Evolutionary conservation across 2,888 invertebrate genomes (phyloP), one percentile per base, ranked within the genome.

Genomic region (Apamea anceps): DNA sequence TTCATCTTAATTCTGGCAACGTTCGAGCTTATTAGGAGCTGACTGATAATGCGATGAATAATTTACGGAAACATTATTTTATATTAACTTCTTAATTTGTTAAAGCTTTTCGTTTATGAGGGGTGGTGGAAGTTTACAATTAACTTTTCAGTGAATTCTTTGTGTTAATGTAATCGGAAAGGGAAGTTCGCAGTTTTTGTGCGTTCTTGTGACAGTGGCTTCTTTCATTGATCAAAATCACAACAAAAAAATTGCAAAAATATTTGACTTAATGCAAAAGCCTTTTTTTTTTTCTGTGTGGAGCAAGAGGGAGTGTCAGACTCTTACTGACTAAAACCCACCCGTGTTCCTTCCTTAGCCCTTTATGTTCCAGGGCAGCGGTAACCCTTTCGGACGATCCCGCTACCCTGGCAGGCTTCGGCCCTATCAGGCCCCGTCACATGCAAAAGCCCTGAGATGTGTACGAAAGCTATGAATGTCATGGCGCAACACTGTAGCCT

Each of bases 1-100:
- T 87, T 85, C 87, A 87, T 88, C 88, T 84, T 85, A 85, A 88
- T 87, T 88, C 87, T 84, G 81, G 82, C 81, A 84, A 81, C 88
- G 87, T 85, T 82, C 81, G 77, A 77, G 81, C 82, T 88, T 87
- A 87, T 79, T 86, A 87, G 72, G 67, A 80, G 81, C 86, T 72
- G 78, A 81, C 81, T 82, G 82, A 84, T 87, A 84, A 87, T 86
- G 71, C 80, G 85, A 85, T 88, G 88, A 85, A 84, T 86, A 88
- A 86, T 87, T 86, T 81, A 80, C 79, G 86, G 73, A 79, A 84
- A 77, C 88, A 81, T 87, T 86, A 85, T 85, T 85, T 85, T 83
- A 85, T 80, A 86, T 86, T 86, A 86, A 86, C 75, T 85, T 86
- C 86, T 80, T 85, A 85, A 85, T 85, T 83, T 78, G 86, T 83